Conservation (phyloP, 2,113 vertebrate genomes). For the Hyaena hyaena region DNA sequence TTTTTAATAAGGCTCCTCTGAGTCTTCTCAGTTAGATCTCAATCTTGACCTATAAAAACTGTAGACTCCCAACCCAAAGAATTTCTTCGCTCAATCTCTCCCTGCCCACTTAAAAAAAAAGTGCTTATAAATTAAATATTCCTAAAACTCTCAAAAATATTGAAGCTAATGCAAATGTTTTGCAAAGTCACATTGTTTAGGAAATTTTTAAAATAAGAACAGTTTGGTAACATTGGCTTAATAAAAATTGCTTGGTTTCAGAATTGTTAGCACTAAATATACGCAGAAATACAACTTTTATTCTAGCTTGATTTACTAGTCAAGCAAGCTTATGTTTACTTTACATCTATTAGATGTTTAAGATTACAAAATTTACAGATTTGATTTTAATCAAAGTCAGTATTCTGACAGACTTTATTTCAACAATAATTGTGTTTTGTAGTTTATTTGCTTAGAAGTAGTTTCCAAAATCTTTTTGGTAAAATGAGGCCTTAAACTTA, state of each 20-base stretch:
- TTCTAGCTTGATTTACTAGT: neutral
- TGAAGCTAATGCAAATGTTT: neutral
- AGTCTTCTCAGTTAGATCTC: neutral
- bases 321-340: neutral
- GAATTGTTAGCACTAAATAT: neutral
- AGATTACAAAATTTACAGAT: neutral
- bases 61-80: neutral
- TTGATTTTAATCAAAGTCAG: neutral
- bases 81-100: neutral
- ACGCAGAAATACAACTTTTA: neutral
- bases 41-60: neutral
- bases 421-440: neutral
- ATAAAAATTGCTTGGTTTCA: neutral
- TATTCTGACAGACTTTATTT: neutral
- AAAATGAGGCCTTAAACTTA: neutral
- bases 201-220: neutral
- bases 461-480: neutral
- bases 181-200: neutral
- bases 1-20: neutral
- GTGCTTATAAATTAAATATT: neutral
- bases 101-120: neutral
- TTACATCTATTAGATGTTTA: neutral
- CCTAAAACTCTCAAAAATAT: neutral
- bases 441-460: neutral
- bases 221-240: neutral